Base-by-base conservation (phyloP, 2,113 vertebrate species). In the Paralichthys olivaceus region DNA sequence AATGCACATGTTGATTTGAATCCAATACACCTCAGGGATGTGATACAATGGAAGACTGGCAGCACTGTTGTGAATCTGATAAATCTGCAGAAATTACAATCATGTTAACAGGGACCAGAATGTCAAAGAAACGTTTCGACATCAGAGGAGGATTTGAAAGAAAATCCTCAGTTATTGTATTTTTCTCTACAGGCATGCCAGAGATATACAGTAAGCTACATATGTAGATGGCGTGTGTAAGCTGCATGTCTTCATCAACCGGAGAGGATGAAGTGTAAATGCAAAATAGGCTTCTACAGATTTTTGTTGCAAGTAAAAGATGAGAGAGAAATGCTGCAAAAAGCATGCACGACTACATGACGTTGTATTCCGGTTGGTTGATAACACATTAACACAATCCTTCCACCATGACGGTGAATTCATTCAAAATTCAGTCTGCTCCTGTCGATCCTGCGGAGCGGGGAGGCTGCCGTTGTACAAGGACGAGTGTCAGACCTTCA, bases 291-390 rank as follows among this genome's bases (percentile, higher is more conserved):
- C 14, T 5, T 17, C 1, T 1, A 47, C 11, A 47, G 4, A 47
- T 49, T 19, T 20, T 49, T 19, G 15, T 6, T 3, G 47, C 47
- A 5, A n/a, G 49, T n/a, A 51, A 1, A 51, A n/a, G 17, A n/a
- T 7, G 6, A n/a, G 20, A n/a, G 22, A 25, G 32, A 5, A 62
- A 25, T 20, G 12, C 56, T 40, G 53, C 58, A 70, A 71, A 54
- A 40, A 29, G 34, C 69, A 40, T 2, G 28, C 57, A 68, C 51
- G 14, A 75, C 60, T 70, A 81, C 54, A 72, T 4, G 60, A 65
- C 68, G 32, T 6, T 72, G 19, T 57, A 14, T 61, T 80, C 45
- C 53, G 55, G 56, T 59, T 76, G 54, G 68, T 62, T 79, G 80
- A 73, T 28, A 23, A 54, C 49, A 69, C 60, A 77, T 45, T 4